Conservation (phyloP, 2,888 invertebrate genomes). For the Ditula angustiorana region DNA sequence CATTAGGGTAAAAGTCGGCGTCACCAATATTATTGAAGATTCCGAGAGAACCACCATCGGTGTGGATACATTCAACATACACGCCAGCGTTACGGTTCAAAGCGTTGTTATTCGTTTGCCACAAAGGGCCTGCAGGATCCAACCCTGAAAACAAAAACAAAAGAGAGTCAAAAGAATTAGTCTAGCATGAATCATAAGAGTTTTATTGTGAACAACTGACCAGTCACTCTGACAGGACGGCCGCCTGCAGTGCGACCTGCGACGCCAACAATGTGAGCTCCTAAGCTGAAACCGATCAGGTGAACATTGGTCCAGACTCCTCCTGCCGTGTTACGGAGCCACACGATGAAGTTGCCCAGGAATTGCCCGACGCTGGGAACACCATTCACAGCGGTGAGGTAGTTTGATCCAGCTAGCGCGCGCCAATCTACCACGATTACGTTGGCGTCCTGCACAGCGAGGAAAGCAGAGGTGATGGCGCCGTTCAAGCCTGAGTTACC, state of each 20-base stretch:
- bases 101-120: constrained; percentile 53
- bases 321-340: constrained; percentile 67
- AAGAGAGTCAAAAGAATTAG: neutral
- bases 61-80: constrained; percentile 70
- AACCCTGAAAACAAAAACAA: constrained; percentile 51
- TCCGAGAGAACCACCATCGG: constrained; percentile 62
- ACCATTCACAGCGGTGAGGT: constrained; percentile 60
- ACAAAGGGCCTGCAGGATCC: constrained; percentile 70
- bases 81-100: constrained; percentile 53
- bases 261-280: constrained; percentile 74
- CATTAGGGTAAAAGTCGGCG: constrained; percentile 70
- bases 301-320: constrained; percentile 72
- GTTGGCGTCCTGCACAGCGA: constrained; percentile 55
- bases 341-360: constrained; percentile 71
- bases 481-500: constrained; percentile 60
- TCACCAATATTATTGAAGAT: constrained; percentile 55
- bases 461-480: constrained; percentile 60
- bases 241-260: constrained; percentile 61
- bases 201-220: constrained; percentile 47
- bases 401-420: constrained; percentile 53
- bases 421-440: constrained; percentile 72
- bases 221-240: constrained; percentile 60
- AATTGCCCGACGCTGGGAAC: constrained; percentile 65
- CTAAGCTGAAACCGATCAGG: constrained; percentile 77
- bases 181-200: constrained; percentile 45